A percentile compares a stretch with the other conserved stretches of the same genome.
Conservation (phyloP, 2,888 invertebrate species). For the Phorcus lineatus region DNA sequence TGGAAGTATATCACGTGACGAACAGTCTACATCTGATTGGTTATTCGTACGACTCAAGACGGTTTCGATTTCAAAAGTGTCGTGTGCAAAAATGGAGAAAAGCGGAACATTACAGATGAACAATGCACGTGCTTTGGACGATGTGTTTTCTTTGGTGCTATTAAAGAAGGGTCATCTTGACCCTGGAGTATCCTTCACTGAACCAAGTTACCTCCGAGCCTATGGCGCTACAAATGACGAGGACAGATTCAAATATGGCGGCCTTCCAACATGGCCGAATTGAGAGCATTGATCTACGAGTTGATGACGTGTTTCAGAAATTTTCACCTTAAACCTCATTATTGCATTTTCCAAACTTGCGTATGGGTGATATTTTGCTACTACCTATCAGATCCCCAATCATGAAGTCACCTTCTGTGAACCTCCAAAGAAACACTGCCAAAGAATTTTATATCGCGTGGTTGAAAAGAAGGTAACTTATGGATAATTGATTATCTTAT, state of each 20-base stretch:
- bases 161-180: background rate
- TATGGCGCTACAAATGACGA: background rate
- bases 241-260: background rate
- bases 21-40: constrained; percentile 14
- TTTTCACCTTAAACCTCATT: background rate
- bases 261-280: constrained; percentile 4
- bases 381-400: background rate
- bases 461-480: background rate
- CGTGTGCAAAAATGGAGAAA: background rate
- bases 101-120: background rate
- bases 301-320: background rate
- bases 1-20: constrained; percentile 1
- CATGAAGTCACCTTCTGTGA: background rate
- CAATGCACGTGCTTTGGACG: constrained; percentile 3
- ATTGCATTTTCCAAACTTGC: constrained; percentile 2
- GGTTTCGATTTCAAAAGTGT: background rate
- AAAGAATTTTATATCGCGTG: constrained; percentile 9
- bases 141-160: constrained; percentile 24
- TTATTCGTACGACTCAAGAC: background rate
- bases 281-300: background rate
- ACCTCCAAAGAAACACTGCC: constrained; percentile 14
- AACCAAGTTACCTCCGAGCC: constrained; percentile 2
- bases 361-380: background rate
- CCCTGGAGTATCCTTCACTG: background rate
- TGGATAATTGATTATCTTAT: background rate